Evolutionary conservation across 2,113 vertebrate species (phyloP).

Genomic region (Eudyptes chrysolophus): DNA sequence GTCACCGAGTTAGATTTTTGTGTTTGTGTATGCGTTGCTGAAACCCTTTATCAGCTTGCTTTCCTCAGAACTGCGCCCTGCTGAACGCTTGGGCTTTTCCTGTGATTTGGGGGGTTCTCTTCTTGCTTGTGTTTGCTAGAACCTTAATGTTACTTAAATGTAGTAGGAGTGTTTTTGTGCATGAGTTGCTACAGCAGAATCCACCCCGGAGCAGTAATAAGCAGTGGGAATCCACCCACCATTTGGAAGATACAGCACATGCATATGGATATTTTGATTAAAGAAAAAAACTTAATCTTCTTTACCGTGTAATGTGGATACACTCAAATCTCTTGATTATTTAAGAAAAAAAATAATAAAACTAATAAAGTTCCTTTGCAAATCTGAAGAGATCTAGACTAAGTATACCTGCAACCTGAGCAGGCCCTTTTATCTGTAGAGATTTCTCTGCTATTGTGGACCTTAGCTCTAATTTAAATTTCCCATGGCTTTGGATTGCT

Average conservation of each 20-base stretch:
- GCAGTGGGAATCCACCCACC: conserved; percentile 42
- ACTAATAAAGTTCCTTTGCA: conserved; percentile 84
- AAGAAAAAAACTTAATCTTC: conserved; percentile 68
- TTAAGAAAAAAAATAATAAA: conserved; percentile 83
- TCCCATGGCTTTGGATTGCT: conserved; percentile 81
- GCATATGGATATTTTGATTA: conserved; percentile 74
- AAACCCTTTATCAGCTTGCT: neutral
- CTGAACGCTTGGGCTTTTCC: neutral
- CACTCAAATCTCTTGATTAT: conserved; percentile 78
- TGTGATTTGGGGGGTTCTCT: neutral
- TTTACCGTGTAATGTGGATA: conserved; percentile 75
- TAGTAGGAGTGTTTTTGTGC: conserved; percentile 5
- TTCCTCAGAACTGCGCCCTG: neutral
- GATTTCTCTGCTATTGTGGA: conserved; percentile 71
- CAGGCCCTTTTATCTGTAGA: conserved; percentile 71
- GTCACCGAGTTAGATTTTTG: neutral
- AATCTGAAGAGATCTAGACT: conserved; percentile 81
- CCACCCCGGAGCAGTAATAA: conserved; percentile 29
- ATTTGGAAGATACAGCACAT: conserved; percentile 32
- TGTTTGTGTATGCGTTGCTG: neutral
- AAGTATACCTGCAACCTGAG: conserved; percentile 82
- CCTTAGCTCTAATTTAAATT: conserved; percentile 88
- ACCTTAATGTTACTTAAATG: neutral
- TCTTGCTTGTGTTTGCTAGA: neutral
- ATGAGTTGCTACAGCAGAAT: conserved; percentile 12